Conservation (phyloP, 2,113 vertebrate species). For the Scartelaos histophorus region DNA sequence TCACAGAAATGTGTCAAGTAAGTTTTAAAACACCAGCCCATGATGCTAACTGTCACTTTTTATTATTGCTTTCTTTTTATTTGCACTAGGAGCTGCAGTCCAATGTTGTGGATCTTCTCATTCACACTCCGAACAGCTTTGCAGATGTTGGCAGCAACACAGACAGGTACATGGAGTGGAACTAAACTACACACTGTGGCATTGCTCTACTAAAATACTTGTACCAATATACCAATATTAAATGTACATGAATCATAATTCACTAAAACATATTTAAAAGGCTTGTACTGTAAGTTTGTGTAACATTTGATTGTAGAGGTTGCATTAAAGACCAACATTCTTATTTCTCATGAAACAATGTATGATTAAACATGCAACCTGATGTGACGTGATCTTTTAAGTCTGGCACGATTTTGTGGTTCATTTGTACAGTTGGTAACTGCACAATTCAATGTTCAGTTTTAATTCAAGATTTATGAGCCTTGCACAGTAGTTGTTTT, state of each 20-base stretch:
- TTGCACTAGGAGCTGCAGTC: slow-evolving; percentile 77
- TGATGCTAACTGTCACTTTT: background rate
- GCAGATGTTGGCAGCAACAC: slow-evolving; percentile 83
- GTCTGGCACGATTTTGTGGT: too few species aligned
- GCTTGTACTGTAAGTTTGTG: too few species aligned
- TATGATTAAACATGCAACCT: too few species aligned
- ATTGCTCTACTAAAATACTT: background rate
- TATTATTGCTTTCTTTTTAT: background rate
- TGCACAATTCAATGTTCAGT: background rate
- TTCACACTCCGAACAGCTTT: slow-evolving; percentile 80
- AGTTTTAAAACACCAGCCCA: slow-evolving; percentile 12
- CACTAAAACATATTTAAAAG: background rate
- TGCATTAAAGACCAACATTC: background rate
- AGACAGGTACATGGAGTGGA: slow-evolving; percentile 69
- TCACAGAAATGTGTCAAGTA: slow-evolving; percentile 85
- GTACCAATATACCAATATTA: background rate
- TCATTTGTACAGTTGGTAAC: too few species aligned
- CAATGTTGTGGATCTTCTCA: slow-evolving; percentile 79
- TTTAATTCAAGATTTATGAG: background rate
- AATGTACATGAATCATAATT: background rate
- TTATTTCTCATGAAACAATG: too few species aligned
- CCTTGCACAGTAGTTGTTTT: background rate
- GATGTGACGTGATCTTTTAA: too few species aligned
- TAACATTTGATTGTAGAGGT: background rate
- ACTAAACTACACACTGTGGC: too few species aligned